Evolutionary conservation across 2,797 vertebrate species (phyloP).

Genomic region (Anguilla marmorata): DNA sequence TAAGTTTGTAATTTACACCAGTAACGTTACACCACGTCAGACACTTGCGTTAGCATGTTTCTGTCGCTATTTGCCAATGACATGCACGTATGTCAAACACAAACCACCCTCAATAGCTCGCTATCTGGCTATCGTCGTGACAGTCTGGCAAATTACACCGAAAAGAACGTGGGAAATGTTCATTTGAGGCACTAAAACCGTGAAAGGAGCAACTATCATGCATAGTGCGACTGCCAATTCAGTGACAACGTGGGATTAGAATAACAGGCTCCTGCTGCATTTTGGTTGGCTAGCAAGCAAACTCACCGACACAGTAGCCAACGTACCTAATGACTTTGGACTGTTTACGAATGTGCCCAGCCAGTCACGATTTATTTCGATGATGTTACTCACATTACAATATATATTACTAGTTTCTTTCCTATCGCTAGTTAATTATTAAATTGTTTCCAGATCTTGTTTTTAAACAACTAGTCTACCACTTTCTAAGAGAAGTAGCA

Average conservation of each 20-base stretch:
- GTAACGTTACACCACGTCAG: not conserved
- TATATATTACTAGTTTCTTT: not conserved
- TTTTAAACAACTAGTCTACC: not conserved
- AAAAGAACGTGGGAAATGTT: not conserved
- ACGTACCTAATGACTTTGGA: not conserved
- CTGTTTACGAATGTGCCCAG: not conserved
- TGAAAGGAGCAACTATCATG: not conserved
- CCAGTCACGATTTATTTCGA: not conserved
- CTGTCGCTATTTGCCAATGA: not conserved
- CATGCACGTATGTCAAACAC: not conserved
- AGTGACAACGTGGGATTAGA: not conserved
- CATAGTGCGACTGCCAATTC: not conserved
- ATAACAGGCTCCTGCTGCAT: not conserved
- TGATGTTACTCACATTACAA: not conserved
- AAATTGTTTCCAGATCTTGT: not conserved
- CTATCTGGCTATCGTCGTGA: not conserved
- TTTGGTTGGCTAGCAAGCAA: not conserved
- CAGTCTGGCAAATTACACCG: not conserved
- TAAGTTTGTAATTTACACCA: too few relatives aligned
- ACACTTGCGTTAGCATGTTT: not conserved
- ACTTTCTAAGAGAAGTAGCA: too few relatives aligned
- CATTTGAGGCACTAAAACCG: not conserved
- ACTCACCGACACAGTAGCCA: not conserved
- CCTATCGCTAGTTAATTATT: not conserved
- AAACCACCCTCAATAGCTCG: not conserved